Percentiles rank a stretch among this genome's conserved stretches.
Conservation (phyloP, 2,113 vertebrate species). For the Muscicapa adusta region DNA sequence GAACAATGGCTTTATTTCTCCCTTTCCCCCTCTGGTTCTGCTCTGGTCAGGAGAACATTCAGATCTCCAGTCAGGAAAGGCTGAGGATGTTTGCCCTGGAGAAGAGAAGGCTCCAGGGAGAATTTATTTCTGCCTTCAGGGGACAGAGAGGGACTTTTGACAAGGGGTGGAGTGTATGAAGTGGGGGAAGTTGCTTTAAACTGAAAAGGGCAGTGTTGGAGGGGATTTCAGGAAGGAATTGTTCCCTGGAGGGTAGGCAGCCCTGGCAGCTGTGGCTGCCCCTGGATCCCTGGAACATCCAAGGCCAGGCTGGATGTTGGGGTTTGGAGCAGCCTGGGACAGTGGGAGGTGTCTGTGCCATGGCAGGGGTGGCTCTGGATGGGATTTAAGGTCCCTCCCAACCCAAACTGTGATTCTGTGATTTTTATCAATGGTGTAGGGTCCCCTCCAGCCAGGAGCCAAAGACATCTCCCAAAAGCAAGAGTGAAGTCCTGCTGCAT, state of each 20-base stretch:
- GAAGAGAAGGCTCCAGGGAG: neutral
- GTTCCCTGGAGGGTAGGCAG: neutral
- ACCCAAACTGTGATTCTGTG: neutral
- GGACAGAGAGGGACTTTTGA: neutral
- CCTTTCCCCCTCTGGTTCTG: neutral
- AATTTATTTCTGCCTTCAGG: neutral
- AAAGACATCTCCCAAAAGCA: neutral
- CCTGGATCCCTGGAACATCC: neutral
- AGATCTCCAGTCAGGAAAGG: neutral
- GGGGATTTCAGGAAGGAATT: neutral
- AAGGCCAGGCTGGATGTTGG: neutral
- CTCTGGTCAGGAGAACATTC: neutral
- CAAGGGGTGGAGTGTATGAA: too few species aligned
- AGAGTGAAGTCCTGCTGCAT: too few species aligned
- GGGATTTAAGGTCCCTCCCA: neutral
- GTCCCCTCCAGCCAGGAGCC: neutral
- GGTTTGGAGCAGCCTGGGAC: fast-evolving
- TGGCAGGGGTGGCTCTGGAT: neutral
- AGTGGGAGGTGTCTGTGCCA: neutral
- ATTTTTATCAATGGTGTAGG: too few species aligned
- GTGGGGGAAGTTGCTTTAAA: neutral
- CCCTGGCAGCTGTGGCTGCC: neutral
- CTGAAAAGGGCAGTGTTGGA: too few species aligned
- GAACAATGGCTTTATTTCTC: neutral
- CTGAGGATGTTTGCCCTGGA: neutral